phyloP scores from a whole-genome alignment of 2,113 vertebrate genomes.

The Pipra filicauda region DNA sequence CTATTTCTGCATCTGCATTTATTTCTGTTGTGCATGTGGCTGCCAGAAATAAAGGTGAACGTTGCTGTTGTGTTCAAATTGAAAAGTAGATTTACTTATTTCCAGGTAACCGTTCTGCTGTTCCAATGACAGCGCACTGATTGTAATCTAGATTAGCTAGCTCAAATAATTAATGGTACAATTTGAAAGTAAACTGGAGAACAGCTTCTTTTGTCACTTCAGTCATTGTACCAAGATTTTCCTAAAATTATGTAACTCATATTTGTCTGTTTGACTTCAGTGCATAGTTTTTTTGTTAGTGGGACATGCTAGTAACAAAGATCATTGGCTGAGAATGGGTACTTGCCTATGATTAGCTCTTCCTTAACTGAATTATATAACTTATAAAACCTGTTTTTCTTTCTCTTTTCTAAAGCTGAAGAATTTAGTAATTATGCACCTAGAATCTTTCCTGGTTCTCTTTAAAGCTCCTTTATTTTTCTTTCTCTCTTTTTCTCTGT shows the following conservation, averaged over 20 bases:
- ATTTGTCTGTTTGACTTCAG: neutral
- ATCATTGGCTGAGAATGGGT: neutral
- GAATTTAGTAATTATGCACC: neutral
- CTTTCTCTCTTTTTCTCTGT: slow-evolving; percentile 44
- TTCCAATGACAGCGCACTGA: neutral
- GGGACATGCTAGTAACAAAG: neutral
- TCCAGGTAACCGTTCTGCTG: neutral
- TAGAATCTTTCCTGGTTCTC: slow-evolving; percentile 2
- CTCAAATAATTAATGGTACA: neutral
- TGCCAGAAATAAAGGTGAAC: neutral
- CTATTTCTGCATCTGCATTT: neutral
- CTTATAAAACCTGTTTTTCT: slow-evolving; percentile 4
- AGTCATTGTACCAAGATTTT: neutral
- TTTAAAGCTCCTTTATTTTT: slow-evolving; percentile 59
- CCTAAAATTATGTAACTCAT: neutral
- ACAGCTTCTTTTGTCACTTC: neutral
- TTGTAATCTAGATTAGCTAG: neutral
- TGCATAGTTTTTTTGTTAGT: neutral
- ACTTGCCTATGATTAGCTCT: neutral
- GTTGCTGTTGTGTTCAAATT: neutral
- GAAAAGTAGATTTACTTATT: neutral
- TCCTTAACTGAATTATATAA: neutral
- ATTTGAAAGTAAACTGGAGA: neutral
- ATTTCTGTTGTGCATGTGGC: neutral
- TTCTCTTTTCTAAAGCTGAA: slow-evolving; percentile 14